Base-by-base conservation (phyloP, 2,113 vertebrate genomes). In the Clupea harengus region DNA sequence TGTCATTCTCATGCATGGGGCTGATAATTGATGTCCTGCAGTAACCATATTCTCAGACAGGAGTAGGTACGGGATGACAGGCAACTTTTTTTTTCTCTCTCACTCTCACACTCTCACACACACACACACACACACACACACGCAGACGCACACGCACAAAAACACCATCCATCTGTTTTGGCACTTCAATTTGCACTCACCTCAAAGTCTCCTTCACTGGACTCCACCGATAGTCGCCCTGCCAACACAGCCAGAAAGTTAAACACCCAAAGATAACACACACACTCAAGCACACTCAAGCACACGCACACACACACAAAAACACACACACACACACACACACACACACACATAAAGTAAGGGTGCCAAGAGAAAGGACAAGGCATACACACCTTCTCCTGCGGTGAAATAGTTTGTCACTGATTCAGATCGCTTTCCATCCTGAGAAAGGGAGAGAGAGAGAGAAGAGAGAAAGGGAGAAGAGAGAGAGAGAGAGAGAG, bases 161-260 rank as follows among this genome's bases (percentile, higher is more conserved):
- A n/a, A n/a, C n/a, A n/a, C n/a, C n/a, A 47, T 82, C 45, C 39
- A 39, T 45, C 11, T 6, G 3, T 13, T 10, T 13, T 78, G 72
- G 72, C 72, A 78, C 32, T 32, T 32, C 72, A 78, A 78, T 78
- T 32, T 78, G 72, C 32, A 6, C 93, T 81, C 86, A 96, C 95
- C 92, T 96, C 96, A 0, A 92, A 84, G 89, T 98, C 97, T 8
- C 95, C 96, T 4, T 97, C 97, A 82, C 94, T 94, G 0, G 95
- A 96, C 85, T 97, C 97, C 88, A 97, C 3, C 0, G 95, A 97
- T 0, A 95, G 92, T 2, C 92, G 94, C 4, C 96, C 97, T 99
- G 93, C 20, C 28, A 84, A 87, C 8, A 86, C 67, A 92, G 54
- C 50, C n/a, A 39, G 81, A 81, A 15, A 78, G 64, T 44, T 52